A percentile compares a stretch with the other conserved stretches of the same genome.
Evolutionary conservation across 2,888 invertebrate genomes (phyloP).

Genomic region (Idaea biselata): DNA sequence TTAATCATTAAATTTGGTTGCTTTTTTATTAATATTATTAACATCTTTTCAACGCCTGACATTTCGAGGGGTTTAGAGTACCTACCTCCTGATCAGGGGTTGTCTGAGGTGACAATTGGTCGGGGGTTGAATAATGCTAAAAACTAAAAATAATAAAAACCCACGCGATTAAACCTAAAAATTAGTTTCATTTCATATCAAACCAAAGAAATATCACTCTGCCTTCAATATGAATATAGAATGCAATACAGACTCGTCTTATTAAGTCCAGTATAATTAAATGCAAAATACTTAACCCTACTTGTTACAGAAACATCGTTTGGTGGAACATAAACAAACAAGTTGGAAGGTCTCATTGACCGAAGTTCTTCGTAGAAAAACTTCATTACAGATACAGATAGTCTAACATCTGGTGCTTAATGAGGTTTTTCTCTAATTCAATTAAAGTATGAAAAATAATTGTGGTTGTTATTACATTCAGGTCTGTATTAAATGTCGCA

Average conservation of each 20-base stretch:
- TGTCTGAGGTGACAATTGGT: too few species aligned
- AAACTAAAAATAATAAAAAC: too few species aligned
- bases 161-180: too few species aligned
- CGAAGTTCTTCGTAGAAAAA: conserved; percentile 18
- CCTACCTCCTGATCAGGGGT: too few species aligned
- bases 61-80: too few species aligned
- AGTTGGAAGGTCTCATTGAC: conserved; percentile 9
- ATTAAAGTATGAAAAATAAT: conserved; percentile 16
- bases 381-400: conserved; percentile 19
- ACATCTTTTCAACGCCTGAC: too few species aligned
- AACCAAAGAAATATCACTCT: too few species aligned
- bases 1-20: too few species aligned
- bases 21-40: too few species aligned
- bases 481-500: neutral
- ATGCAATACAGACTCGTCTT: neutral
- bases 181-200: too few species aligned
- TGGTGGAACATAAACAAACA: conserved; percentile 14
- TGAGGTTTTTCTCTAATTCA: conserved; percentile 23
- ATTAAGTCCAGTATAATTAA: neutral
- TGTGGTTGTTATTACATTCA: neutral
- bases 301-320: conserved; percentile 9
- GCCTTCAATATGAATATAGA: too few species aligned
- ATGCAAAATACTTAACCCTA: neutral
- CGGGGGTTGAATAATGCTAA: too few species aligned
- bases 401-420: conserved; percentile 20